Evolutionary conservation across 1,140 invertebrate genomes (phyloP).

Genomic region (Drosophila rhopaloa): DNA sequence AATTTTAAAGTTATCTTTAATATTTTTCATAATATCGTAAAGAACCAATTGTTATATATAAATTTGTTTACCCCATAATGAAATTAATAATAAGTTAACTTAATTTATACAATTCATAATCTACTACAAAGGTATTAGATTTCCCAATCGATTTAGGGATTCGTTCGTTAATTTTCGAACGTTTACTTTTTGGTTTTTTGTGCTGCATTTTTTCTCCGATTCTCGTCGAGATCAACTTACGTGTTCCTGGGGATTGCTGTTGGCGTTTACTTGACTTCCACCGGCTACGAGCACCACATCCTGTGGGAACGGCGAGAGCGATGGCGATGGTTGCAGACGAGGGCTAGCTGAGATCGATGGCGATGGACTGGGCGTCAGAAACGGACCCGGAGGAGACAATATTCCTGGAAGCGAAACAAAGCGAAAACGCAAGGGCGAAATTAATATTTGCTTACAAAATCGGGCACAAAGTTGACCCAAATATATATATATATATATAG

Average conservation of each 20-base stretch:
- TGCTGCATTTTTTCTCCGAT: neutral
- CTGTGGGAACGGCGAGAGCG: constrained; percentile 84
- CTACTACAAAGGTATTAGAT: neutral
- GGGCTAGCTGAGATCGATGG: constrained; percentile 85
- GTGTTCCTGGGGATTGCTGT: constrained; percentile 83
- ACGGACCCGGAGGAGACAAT: constrained; percentile 85
- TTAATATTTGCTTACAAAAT: constrained; percentile 35
- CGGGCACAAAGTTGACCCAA: constrained; percentile 37
- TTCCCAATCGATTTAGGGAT: neutral
- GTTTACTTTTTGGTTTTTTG: too few species aligned
- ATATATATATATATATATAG: constrained; percentile 18
- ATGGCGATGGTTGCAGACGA: constrained; percentile 84
- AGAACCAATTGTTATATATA: too few species aligned
- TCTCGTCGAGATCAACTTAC: constrained; percentile 57
- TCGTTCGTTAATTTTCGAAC: too few species aligned
- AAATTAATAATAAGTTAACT: too few species aligned
- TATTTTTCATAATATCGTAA: too few species aligned
- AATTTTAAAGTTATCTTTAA: too few species aligned
- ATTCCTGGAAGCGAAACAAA: constrained; percentile 77
- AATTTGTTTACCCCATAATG: too few species aligned
- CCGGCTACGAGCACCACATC: constrained; percentile 84
- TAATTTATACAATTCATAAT: neutral
- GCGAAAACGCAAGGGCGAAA: constrained; percentile 14
- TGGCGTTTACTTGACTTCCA: constrained; percentile 81
- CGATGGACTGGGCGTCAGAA: constrained; percentile 85